phyloP scores from a whole-genome alignment of 2,797 vertebrate genomes.

The Geotrypetes seraphini region DNA sequence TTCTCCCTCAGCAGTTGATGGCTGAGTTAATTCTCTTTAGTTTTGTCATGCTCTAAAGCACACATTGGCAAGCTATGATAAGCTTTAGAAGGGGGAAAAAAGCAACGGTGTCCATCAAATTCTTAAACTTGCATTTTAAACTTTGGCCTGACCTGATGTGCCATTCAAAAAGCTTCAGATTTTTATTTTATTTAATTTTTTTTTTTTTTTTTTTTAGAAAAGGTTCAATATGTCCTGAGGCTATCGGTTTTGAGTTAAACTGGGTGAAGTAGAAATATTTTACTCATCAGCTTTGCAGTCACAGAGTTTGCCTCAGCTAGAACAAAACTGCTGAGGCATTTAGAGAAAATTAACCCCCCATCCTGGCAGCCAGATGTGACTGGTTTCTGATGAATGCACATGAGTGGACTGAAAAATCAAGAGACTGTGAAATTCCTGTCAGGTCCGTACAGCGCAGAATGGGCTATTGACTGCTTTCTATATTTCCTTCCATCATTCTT shows the following conservation, averaged over 20 bases:
- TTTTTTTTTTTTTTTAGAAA: slow-evolving; percentile 87
- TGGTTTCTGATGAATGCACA: slow-evolving; percentile 99
- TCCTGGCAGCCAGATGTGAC: slow-evolving; percentile 99
- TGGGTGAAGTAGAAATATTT: slow-evolving; percentile 99
- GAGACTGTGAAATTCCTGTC: slow-evolving; percentile 99
- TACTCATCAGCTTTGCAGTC: slow-evolving; percentile 99
- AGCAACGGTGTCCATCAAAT: slow-evolving; percentile 78
- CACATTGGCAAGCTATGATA: slow-evolving; percentile 92
- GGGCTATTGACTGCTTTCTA: slow-evolving; percentile 99
- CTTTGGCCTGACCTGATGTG: slow-evolving; percentile 93
- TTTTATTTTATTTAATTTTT: too few species aligned
- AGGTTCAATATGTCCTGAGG: slow-evolving; percentile 93
- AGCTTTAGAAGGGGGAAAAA: slow-evolving; percentile 71
- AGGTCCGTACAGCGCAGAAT: slow-evolving; percentile 95
- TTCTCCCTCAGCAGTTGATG: slow-evolving; percentile 91
- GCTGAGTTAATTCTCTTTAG: slow-evolving; percentile 98
- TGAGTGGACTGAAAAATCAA: slow-evolving; percentile 98
- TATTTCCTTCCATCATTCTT: slow-evolving; percentile 99
- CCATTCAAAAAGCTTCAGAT: slow-evolving; percentile 87
- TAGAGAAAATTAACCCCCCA: slow-evolving; percentile 99
- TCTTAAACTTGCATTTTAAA: slow-evolving; percentile 91
- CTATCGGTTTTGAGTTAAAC: slow-evolving; percentile 99
- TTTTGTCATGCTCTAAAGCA: slow-evolving; percentile 91
- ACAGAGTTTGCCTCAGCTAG: slow-evolving; percentile 99
- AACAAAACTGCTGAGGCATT: slow-evolving; percentile 99